Evolutionary conservation across 2,113 vertebrate genomes (phyloP).

Genomic region (Cryptoleucopteryx plumbea): DNA sequence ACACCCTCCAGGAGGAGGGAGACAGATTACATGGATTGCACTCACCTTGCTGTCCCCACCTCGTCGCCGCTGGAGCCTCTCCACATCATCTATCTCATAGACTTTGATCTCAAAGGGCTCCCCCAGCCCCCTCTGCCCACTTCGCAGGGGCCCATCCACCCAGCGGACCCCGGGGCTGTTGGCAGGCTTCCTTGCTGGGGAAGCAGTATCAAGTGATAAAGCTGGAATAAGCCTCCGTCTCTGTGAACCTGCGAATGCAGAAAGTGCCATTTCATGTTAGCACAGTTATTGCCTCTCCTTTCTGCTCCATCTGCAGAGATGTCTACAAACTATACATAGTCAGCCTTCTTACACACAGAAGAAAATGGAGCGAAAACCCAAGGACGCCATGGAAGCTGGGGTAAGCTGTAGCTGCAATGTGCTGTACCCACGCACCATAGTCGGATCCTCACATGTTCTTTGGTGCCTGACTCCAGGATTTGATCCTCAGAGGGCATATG

Average conservation of each 20-base stretch:
- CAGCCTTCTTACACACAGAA: not conserved
- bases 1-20: not conserved
- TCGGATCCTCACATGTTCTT: not conserved
- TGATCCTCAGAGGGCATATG: not conserved
- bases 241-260: conserved; percentile 81
- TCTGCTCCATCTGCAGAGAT: not conserved
- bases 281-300: not conserved
- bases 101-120: conserved; percentile 98
- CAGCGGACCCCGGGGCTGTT: conserved; percentile 86
- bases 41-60: conserved; percentile 84
- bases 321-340: not conserved
- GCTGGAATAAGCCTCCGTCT: conserved; percentile 89
- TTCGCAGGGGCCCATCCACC: conserved; percentile 92
- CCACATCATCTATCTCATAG: conserved; percentile 97
- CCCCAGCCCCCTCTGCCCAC: conserved; percentile 72
- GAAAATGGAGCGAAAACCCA: not conserved
- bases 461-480: not conserved
- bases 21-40: not conserved
- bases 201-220: conserved; percentile 84
- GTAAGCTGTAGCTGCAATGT: not conserved
- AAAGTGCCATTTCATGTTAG: not conserved
- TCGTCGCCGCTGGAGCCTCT: conserved; percentile 87
- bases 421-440: not conserved
- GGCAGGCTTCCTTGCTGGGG: conserved; percentile 84
- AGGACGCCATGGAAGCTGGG: not conserved